phyloP scores from a whole-genome alignment of 2,888 invertebrate species.

The Lithophane ornitopus region DNA sequence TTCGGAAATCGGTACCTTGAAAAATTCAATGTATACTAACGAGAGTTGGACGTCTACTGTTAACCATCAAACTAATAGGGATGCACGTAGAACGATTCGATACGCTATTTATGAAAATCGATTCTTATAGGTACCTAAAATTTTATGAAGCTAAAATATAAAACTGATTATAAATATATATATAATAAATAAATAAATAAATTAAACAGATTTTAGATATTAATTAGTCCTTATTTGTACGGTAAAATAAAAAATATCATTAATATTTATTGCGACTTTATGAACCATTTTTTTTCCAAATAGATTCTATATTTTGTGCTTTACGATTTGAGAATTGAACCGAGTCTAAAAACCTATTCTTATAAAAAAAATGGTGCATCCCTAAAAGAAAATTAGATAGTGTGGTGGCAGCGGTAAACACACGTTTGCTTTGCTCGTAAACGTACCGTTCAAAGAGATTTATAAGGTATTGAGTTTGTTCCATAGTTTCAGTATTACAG shows the following conservation, averaged over 20 bases:
- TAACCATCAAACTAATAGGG: slow-evolving; percentile 59
- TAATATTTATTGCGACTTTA: not conserved
- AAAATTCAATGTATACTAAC: slow-evolving; percentile 56
- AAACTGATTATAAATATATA: too few relatives aligned
- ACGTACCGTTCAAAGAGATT: slow-evolving; percentile 66
- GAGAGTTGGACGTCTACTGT: slow-evolving; percentile 56
- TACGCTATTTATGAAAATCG: not conserved
- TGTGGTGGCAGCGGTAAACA: slow-evolving; percentile 40
- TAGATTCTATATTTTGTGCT: not conserved
- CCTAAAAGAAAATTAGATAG: slow-evolving; percentile 67
- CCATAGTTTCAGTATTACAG: slow-evolving; percentile 58
- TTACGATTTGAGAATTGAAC: not conserved
- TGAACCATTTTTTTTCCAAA: not conserved
- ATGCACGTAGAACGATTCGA: not conserved
- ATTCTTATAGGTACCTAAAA: not conserved
- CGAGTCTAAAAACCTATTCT: not conserved
- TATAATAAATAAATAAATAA: too few relatives aligned
- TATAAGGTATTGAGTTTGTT: slow-evolving; percentile 71
- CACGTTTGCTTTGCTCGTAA: slow-evolving; percentile 64
- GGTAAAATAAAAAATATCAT: not conserved
- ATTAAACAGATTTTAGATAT: too few relatives aligned
- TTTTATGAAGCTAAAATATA: too few relatives aligned
- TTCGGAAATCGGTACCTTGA: slow-evolving; percentile 46
- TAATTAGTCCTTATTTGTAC: too few relatives aligned
- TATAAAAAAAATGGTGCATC: slow-evolving; percentile 4